phyloP scores from a whole-genome alignment of 2,797 vertebrate genomes.

The Myripristis murdjan region DNA sequence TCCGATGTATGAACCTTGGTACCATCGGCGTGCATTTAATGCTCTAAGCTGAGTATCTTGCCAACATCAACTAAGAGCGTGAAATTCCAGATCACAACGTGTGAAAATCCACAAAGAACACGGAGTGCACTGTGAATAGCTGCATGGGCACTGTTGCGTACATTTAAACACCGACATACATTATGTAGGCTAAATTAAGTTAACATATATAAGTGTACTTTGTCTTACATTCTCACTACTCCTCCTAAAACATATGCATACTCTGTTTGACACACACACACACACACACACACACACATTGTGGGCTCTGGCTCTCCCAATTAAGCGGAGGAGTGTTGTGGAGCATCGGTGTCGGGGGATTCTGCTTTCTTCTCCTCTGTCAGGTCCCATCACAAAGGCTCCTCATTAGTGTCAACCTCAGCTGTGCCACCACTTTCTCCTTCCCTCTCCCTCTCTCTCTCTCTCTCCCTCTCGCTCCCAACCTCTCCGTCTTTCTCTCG shows the following conservation, averaged over 20 bases:
- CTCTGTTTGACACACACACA: constrained; percentile 61
- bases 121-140: constrained; percentile 69
- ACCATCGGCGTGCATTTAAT: constrained; percentile 73
- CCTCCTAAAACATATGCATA: constrained; percentile 75
- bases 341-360: constrained; percentile 88
- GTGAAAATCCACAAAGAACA: constrained; percentile 77
- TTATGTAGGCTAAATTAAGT: constrained; percentile 69
- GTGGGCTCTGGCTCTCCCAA: constrained; percentile 85
- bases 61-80: constrained; percentile 78
- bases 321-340: constrained; percentile 88
- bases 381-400: constrained; percentile 90
- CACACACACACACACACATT: constrained; percentile 74
- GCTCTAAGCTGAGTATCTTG: constrained; percentile 68
- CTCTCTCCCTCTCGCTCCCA: constrained; percentile 30
- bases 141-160: constrained; percentile 65
- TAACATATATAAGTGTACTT: constrained; percentile 66
- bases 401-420: constrained; percentile 91
- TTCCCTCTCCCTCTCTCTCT: constrained; percentile 69
- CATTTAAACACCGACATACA: constrained; percentile 52
- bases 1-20: constrained; percentile 77
- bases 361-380: constrained; percentile 90
- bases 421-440: constrained; percentile 86
- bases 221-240: constrained; percentile 82
- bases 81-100: constrained; percentile 76
- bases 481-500: constrained; percentile 61